Conservation (phyloP, 2,888 invertebrate genomes). For the Cryptophagus acutangulus region DNA sequence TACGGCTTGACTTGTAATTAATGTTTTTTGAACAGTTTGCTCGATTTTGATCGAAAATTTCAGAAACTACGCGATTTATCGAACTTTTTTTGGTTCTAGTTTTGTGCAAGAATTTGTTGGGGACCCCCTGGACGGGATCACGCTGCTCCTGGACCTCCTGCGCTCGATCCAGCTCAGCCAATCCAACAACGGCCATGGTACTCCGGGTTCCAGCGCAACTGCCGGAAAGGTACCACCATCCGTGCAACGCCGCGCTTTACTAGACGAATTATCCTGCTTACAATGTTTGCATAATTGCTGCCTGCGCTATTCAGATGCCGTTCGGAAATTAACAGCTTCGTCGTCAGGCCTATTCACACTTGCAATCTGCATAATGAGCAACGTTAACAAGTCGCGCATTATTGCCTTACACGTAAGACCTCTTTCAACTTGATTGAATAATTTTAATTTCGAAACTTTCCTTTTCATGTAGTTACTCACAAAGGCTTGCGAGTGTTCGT, state of each 20-base stretch:
- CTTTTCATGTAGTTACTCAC: conserved; percentile 66
- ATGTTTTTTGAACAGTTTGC: too few relatives aligned
- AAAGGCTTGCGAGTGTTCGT: conserved; percentile 71
- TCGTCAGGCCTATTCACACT: conserved; percentile 79
- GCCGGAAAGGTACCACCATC: conserved; percentile 59
- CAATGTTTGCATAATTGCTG: conserved; percentile 82
- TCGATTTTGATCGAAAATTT: too few relatives aligned
- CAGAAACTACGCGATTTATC: too few relatives aligned
- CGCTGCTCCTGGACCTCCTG: conserved; percentile 76
- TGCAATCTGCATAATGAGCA: conserved; percentile 83
- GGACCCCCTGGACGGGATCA: conserved; percentile 82
- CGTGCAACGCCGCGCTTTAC: conserved; percentile 66
- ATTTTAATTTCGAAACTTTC: conserved; percentile 3
- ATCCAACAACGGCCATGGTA: conserved; percentile 50
- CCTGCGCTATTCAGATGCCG: conserved; percentile 73
- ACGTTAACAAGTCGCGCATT: conserved; percentile 78
- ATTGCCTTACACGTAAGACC: conserved; percentile 73
- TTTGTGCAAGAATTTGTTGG: conserved; percentile 91
- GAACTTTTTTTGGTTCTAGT: conserved; percentile 50
- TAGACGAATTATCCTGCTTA: conserved; percentile 85
- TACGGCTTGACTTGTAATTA: too few relatives aligned
- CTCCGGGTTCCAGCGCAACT: conserved; percentile 37
- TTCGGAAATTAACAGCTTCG: conserved; percentile 68
- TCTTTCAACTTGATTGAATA: background rate
- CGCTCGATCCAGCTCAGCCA: conserved; percentile 81